Evolutionary conservation across 2,888 invertebrate species (phyloP), one percentile per base, ranked within the genome.

Genomic region (Noctua pronuba): DNA sequence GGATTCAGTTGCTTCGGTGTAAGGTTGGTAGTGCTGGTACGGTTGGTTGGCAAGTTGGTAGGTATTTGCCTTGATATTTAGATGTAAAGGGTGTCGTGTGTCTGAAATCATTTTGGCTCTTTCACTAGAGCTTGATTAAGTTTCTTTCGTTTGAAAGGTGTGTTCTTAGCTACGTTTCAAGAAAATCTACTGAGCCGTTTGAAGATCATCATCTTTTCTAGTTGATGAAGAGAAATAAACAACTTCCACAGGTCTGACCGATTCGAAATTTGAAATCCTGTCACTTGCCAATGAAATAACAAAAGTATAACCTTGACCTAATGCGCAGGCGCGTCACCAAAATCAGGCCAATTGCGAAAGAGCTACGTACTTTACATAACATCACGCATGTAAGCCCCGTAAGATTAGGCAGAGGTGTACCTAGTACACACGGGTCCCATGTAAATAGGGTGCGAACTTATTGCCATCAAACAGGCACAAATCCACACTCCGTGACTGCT

Each of bases 21-120:
- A 91, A 0, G 93, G 92, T 80, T 94, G 94, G 88, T 95, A 95
- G 74, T 95, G 95, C 75, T 95, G 93, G 82, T 93, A 94, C 0
- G 93, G 93, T 44, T 94, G 92, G 84, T 92, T 94, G 0, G 91
- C 87, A 0, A 93, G 91, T 64, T 93, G 94, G 88, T 92, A 91
- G 0, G n/a, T n/a, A n/a, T n/a, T n/a, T n/a, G n/a, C n/a, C n/a
- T n/a, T n/a, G n/a, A n/a, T n/a, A n/a, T n/a, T n/a, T n/a, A n/a
- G n/a, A n/a, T n/a, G n/a, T n/a, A n/a, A n/a, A n/a, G n/a, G n/a
- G n/a, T n/a, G n/a, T n/a, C n/a, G n/a, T n/a, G n/a, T n/a, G n/a
- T n/a, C n/a, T n/a, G n/a, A n/a, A n/a, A n/a, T n/a, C n/a, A n/a
- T n/a, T n/a, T n/a, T n/a, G n/a, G n/a, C n/a, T n/a, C n/a, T n/a